A percentile compares a stretch with the other conserved stretches of the same genome.
phyloP scores from a whole-genome alignment of 2,113 vertebrate genomes.

The Ovibos moschatus region DNA sequence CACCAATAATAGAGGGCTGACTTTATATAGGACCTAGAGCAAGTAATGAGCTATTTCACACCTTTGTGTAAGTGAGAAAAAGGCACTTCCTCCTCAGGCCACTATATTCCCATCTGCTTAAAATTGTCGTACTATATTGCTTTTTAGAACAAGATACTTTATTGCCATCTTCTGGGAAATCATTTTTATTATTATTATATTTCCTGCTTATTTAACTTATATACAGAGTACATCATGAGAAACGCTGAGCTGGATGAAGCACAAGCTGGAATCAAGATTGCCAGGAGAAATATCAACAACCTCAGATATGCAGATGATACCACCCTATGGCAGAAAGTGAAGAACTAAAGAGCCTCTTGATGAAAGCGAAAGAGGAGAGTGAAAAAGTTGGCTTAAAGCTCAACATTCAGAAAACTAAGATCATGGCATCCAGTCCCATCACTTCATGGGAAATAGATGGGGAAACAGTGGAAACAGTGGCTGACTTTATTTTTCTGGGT shows the following conservation, averaged over 20 bases:
- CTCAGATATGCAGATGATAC: not conserved
- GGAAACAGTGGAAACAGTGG: not conserved
- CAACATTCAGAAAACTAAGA: not conserved
- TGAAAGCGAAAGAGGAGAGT: not conserved
- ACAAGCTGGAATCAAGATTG: not conserved
- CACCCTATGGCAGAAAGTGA: not conserved
- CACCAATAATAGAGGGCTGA: not conserved
- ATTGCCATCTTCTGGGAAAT: constrained; percentile 37
- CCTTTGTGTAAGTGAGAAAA: not conserved
- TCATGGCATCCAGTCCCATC: not conserved
- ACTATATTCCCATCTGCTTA: not conserved
- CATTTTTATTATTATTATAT: not conserved
- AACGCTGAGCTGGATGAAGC: not conserved
- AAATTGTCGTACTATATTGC: not conserved
- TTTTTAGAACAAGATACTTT: constrained; percentile 9
- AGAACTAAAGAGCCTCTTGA: not conserved
- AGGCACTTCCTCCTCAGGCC: not conserved
- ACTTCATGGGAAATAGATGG: not conserved
- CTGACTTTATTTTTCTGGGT: not conserved
- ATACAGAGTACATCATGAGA: not conserved
- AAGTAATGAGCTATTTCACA: not conserved
- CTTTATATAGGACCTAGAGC: not conserved
- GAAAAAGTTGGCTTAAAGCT: not conserved
- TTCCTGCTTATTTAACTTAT: not conserved
- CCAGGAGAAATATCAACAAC: not conserved